Evolutionary conservation across 1,140 invertebrate species (phyloP).

Genomic region (Andricus grossulariae): DNA sequence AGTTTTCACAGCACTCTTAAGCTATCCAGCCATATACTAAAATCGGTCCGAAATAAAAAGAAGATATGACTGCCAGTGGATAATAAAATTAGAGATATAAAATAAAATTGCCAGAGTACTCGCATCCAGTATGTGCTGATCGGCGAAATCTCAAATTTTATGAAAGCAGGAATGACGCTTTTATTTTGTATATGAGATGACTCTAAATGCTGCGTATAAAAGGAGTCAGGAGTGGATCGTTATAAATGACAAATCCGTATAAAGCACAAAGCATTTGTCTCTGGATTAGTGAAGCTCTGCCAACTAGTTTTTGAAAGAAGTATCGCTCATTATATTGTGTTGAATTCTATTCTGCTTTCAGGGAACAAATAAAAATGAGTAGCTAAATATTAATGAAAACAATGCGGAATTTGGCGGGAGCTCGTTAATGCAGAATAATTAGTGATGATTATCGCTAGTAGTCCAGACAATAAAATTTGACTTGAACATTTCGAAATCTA

Average conservation of each 20-base stretch:
- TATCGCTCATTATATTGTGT: not conserved
- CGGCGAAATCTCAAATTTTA: conserved; percentile 33
- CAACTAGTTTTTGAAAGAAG: no score
- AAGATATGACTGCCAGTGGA: conserved; percentile 17
- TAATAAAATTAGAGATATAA: conserved; percentile 22
- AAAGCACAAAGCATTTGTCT: no score
- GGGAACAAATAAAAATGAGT: conserved; percentile 1
- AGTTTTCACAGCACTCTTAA: conserved; percentile 18
- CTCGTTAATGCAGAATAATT: conserved; percentile 44
- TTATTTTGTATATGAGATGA: not conserved
- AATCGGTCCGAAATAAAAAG: conserved; percentile 23
- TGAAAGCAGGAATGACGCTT: conserved; percentile 1
- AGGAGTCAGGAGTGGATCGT: no score
- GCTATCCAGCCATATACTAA: conserved; percentile 10
- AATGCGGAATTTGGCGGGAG: conserved; percentile 49
- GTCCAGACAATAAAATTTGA: conserved; percentile 47
- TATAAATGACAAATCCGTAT: no score
- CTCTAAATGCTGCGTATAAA: not conserved
- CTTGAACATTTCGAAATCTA: conserved; percentile 45
- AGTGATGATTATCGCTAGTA: conserved; percentile 43
- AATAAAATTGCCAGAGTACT: conserved; percentile 3
- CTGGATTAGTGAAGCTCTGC: no score
- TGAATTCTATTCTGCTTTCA: not conserved
- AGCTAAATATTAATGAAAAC: conserved; percentile 47
- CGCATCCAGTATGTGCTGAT: not conserved